Conservation (phyloP, 2,113 vertebrate species). For the Gymnobelideus leadbeateri region DNA sequence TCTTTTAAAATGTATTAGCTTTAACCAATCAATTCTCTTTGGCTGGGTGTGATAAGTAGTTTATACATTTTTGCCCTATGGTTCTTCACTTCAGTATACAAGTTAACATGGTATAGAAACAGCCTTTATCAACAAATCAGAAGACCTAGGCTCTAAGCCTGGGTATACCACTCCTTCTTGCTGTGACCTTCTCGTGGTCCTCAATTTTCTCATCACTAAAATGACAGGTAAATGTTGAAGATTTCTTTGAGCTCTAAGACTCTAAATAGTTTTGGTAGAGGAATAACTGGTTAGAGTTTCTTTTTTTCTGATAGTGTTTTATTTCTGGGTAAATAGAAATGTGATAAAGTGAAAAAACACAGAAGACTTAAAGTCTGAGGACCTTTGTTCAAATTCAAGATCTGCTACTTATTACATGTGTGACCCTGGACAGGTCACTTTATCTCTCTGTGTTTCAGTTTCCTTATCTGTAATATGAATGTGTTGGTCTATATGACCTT, state of each 20-base stretch:
- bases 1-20: constrained; percentile 3
- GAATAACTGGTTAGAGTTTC: background rate
- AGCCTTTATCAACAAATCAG: too few species aligned
- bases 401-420: background rate
- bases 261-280: background rate
- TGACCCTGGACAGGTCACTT: background rate
- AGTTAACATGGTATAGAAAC: background rate
- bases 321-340: background rate
- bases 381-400: background rate
- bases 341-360: background rate
- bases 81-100: background rate
- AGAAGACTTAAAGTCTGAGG: background rate
- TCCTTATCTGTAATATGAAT: background rate
- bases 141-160: too few species aligned
- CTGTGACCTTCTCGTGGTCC: too few species aligned
- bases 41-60: background rate
- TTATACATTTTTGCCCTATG: background rate
- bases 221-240: too few species aligned
- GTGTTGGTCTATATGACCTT: background rate
- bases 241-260: too few species aligned
- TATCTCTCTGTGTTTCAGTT: background rate
- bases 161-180: too few species aligned
- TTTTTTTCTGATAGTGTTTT: background rate
- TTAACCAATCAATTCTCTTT: background rate
- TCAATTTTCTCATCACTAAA: too few species aligned